These are phyloP conservation scores for Carassius gibelio DNA, from an alignment of 2,113 vertebrate species.

Conservation along the genomic window DNA sequence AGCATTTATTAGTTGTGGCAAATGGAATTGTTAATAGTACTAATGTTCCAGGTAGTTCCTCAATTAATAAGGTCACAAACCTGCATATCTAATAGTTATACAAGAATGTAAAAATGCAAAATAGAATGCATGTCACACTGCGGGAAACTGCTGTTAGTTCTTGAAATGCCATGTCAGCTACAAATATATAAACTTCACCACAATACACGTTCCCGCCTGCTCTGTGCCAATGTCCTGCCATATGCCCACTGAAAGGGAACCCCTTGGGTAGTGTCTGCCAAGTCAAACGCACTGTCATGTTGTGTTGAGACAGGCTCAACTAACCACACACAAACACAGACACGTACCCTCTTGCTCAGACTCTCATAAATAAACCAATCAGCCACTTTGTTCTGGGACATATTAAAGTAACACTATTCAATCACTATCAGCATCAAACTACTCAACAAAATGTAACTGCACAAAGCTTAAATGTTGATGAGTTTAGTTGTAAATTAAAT, in stretches of 20 bases:
- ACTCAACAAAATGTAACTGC: neutral
- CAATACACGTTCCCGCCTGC: conserved; percentile 64
- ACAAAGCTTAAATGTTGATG: too few relatives aligned
- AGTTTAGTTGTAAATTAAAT: neutral
- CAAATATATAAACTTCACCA: conserved; percentile 7
- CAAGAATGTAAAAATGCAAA: neutral
- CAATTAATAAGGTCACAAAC: neutral
- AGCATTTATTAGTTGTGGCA: neutral
- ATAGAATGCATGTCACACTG: conserved; percentile 4
- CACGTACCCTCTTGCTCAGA: conserved; percentile 19
- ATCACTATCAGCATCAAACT: neutral
- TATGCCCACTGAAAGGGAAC: conserved; percentile 87
- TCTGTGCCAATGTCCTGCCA: conserved; percentile 85
- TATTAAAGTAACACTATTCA: neutral
- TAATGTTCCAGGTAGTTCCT: neutral
- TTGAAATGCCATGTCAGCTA: neutral
- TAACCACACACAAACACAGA: conserved; percentile 30
- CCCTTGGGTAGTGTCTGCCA: conserved; percentile 80
- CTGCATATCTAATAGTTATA: neutral
- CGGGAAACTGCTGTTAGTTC: neutral
- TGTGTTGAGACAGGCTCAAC: conserved; percentile 19
- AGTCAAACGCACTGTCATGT: conserved; percentile 82
- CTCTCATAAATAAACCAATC: neutral
- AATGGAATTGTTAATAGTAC: neutral
- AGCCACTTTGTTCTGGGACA: neutral